phyloP scores from a whole-genome alignment of 2,113 vertebrate genomes.

The Verasper variegatus region DNA sequence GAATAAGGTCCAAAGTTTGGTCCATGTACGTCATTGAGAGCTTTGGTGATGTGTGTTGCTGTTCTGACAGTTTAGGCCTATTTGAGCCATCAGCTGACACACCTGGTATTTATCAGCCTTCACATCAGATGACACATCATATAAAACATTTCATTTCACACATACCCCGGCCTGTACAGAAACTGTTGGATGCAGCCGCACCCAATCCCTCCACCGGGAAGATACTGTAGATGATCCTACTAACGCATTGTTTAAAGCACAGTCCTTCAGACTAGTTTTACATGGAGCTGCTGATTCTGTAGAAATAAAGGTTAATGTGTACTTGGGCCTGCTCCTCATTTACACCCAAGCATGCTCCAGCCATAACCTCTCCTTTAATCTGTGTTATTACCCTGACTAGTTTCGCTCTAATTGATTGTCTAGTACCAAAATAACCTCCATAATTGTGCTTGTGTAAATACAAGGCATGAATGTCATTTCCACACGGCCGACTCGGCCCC shows the following conservation, averaged over 20 bases:
- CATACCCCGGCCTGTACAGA: too few species aligned
- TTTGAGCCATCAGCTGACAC: background rate
- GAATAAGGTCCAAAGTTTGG: too few species aligned
- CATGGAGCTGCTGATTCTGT: constrained; percentile 1
- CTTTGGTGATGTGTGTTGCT: background rate
- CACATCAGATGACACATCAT: background rate
- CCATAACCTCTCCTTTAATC: constrained; percentile 64
- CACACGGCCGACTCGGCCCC: constrained; percentile 62
- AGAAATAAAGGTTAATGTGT: constrained; percentile 19
- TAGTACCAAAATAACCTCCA: constrained; percentile 66
- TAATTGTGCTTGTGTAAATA: constrained; percentile 78
- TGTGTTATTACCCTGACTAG: constrained; percentile 56
- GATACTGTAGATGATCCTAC: too few species aligned
- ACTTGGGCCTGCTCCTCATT: constrained; percentile 21
- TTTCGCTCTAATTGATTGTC: constrained; percentile 78
- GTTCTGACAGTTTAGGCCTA: background rate
- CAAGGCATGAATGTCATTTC: constrained; percentile 70
- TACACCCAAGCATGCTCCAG: constrained; percentile 41
- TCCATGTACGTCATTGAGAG: background rate
- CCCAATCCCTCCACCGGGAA: background rate
- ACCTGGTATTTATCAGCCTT: background rate
- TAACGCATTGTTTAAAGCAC: constrained; percentile 7
- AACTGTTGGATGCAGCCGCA: background rate
- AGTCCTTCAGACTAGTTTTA: background rate
- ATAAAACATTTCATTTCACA: background rate